Base-by-base conservation (phyloP, 2,888 invertebrate species). In the Hirtodrosophila duncani region DNA sequence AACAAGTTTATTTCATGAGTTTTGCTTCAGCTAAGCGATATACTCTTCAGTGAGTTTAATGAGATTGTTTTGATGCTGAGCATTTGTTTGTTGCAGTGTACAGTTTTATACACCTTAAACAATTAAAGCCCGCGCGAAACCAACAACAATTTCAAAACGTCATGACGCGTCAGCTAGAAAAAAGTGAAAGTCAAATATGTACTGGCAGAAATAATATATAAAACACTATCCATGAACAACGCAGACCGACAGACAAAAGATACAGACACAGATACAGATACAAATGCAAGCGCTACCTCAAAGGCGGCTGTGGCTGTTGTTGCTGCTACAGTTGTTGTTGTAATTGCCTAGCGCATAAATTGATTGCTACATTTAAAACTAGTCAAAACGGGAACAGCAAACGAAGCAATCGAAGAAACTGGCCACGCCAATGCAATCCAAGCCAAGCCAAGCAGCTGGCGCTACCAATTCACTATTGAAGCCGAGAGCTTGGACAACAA, bases 171-270 rank as follows among this genome's bases (percentile, higher is more conserved):
- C 33, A 55, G 55, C 30, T 26, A 37, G 45, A 50, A 50, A 50
- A 70, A 71, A 71, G 71, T 71, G 71, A 71, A 71, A 71, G 71
- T 71, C 60, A 41, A 53, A 66, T 52, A n/a, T n/a, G n/a, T n/a
- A 71, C 52, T 69, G 66, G 48, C 51, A 64, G 57, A 63, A 64
- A 56, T 53, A 52, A 57, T 51, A 29, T 24, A 33, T 44, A 36
- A 58, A 53, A 53, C 51, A 39, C 50, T 48, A 65, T 27, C 51
- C 46, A 56, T 67, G 58, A 49, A 53, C 58, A 68, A 57, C n/a
- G 43, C 53, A 41, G 37, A 33, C 36, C 43, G 20, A 42, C 41
- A 33, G 39, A 9, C 16, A 21, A 16, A 16, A 38, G 50, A 31
- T 33, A 26, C 39, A 24, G 43, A 70, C n/a, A 49, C 49, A 45